Evolutionary conservation across 2,113 vertebrate species (phyloP).

Genomic region (Penelope pileata): DNA sequence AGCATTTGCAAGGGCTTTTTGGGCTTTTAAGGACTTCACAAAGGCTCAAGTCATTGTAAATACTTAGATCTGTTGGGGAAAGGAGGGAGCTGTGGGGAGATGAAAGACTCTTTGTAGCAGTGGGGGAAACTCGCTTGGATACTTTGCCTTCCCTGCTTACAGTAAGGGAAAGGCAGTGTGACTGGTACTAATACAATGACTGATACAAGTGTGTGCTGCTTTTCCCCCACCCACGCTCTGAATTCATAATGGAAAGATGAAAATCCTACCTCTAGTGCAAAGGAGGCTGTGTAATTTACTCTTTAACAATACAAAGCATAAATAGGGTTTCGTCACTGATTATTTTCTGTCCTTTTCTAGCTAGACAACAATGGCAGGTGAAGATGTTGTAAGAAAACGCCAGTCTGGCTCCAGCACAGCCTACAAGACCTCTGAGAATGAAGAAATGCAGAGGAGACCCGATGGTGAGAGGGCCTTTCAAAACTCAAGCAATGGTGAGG

Average conservation of each 20-base stretch:
- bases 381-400: slow-evolving; percentile 75
- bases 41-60: neutral
- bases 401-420: slow-evolving; percentile 6
- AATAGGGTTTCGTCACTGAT: neutral
- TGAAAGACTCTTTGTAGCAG: neutral
- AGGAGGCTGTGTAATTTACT: neutral
- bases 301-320: neutral
- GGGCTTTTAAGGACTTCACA: neutral
- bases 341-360: neutral
- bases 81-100: neutral
- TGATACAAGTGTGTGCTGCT: neutral
- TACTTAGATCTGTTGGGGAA: neutral
- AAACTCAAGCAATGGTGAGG: slow-evolving; percentile 71
- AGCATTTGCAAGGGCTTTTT: neutral
- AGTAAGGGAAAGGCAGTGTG: neutral
- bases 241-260: neutral
- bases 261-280: neutral
- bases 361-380: slow-evolving; percentile 56
- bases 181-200: neutral
- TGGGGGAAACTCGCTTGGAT: neutral
- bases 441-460: slow-evolving; percentile 34
- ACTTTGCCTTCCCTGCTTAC: neutral
- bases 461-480: slow-evolving; percentile 21
- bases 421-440: slow-evolving; percentile 32
- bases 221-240: neutral